Percentiles rank a stretch among this genome's conserved stretches.
These are phyloP conservation scores for Myiagra hebetior DNA, from an alignment of 2,113 vertebrate species.

Conservation along the genomic window DNA sequence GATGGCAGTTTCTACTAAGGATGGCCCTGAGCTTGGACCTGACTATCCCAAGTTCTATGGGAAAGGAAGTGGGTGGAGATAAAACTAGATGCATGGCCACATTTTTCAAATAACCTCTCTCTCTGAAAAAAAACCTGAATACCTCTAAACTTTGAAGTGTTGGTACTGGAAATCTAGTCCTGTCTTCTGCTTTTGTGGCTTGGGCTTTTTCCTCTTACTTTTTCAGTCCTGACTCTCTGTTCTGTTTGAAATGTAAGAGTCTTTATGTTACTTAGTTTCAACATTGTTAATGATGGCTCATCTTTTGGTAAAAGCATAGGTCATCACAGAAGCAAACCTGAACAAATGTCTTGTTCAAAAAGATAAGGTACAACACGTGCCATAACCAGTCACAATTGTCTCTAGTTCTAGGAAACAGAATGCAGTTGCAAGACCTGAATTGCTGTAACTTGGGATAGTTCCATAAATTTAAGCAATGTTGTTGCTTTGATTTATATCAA, in stretches of 20 bases:
- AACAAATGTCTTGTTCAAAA: background rate
- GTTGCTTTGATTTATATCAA: background rate
- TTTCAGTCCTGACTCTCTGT: background rate
- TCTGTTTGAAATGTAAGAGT: background rate
- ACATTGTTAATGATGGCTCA: background rate
- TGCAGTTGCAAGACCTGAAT: background rate
- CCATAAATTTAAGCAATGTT: background rate
- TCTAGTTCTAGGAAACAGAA: background rate
- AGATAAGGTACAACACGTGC: fast-evolving
- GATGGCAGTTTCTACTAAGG: background rate
- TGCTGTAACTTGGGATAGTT: background rate
- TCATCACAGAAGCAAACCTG: background rate
- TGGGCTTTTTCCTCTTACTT: background rate
- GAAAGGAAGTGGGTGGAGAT: background rate
- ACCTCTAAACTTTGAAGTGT: background rate
- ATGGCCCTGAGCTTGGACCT: background rate
- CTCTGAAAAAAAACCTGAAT: background rate
- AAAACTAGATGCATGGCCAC: background rate
- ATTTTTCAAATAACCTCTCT: background rate
- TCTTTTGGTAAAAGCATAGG: background rate
- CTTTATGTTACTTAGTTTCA: background rate
- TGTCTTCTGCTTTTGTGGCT: background rate
- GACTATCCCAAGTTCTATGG: background rate
- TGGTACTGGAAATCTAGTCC: background rate
- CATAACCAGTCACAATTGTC: background rate